phyloP scores from a whole-genome alignment of 1,140 invertebrate species.

The Goniozus legneri region DNA sequence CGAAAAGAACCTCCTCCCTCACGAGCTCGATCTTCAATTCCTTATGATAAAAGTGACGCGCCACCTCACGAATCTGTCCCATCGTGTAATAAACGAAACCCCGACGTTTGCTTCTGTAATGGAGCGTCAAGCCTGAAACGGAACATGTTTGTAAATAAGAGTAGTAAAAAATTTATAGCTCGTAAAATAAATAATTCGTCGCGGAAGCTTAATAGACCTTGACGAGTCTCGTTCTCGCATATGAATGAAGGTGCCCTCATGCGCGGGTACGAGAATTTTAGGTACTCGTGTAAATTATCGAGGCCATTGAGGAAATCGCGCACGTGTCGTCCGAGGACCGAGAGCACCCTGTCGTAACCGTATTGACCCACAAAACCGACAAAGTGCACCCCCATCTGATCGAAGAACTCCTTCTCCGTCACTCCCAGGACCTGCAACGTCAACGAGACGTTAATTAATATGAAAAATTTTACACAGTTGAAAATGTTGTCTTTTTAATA shows the following conservation, averaged over 20 bases:
- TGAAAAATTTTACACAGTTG: neutral
- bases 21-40: constrained; percentile 89
- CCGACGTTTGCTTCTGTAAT: constrained; percentile 87
- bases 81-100: constrained; percentile 96
- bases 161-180: neutral
- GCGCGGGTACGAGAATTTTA: constrained; percentile 93
- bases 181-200: neutral
- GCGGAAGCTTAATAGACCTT: no score
- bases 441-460: constrained; percentile 3
- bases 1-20: constrained; percentile 78
- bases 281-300: constrained; percentile 95
- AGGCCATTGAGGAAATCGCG: constrained; percentile 93
- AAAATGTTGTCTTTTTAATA: neutral
- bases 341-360: constrained; percentile 87
- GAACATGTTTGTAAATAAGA: constrained; percentile 14
- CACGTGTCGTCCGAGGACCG: constrained; percentile 87
- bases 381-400: constrained; percentile 87
- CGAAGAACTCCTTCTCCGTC: constrained; percentile 82
- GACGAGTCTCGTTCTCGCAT: constrained; percentile 89
- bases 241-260: constrained; percentile 93
- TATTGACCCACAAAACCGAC: constrained; percentile 91
- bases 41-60: constrained; percentile 87
- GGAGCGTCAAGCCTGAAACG: constrained; percentile 75
- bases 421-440: constrained; percentile 72
- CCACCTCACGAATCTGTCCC: constrained; percentile 92